Evolutionary conservation across 2,888 invertebrate genomes (phyloP).

Genomic region (Xestoiulus laeticollis): DNA sequence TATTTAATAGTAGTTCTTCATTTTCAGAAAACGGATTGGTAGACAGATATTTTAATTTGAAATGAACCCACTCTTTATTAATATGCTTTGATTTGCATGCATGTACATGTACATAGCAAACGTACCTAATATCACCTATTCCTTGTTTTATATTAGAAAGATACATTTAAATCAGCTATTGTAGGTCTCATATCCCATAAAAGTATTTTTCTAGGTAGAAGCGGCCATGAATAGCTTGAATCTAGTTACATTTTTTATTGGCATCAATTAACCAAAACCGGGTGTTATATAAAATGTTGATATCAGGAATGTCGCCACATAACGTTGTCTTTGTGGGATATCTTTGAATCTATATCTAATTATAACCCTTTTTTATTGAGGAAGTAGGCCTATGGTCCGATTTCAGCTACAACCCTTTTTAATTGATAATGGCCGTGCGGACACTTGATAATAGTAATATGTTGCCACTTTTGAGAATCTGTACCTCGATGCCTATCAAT

Average conservation of each 20-base stretch:
- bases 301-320: not conserved
- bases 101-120: too few relatives aligned
- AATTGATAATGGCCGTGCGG: slow-evolving; percentile 16
- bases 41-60: too few relatives aligned
- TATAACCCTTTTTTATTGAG: slow-evolving; percentile 22
- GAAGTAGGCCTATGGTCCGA: slow-evolving; percentile 34
- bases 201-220: too few relatives aligned
- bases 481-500: not conserved
- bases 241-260: not conserved
- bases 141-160: too few relatives aligned
- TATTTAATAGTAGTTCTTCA: too few relatives aligned
- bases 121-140: too few relatives aligned
- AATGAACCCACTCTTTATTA: too few relatives aligned
- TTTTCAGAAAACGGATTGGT: too few relatives aligned
- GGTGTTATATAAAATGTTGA: not conserved
- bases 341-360: not conserved
- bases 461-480: not conserved
- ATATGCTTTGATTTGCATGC: too few relatives aligned
- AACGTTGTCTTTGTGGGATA: slow-evolving; percentile 29
- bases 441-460: not conserved
- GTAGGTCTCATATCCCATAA: too few relatives aligned
- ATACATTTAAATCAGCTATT: too few relatives aligned
- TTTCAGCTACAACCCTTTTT: slow-evolving; percentile 7
- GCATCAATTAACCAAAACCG: not conserved
- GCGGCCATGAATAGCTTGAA: not conserved